phyloP scores from a whole-genome alignment of 2,888 invertebrate genomes.

The Microchrysa polita region DNA sequence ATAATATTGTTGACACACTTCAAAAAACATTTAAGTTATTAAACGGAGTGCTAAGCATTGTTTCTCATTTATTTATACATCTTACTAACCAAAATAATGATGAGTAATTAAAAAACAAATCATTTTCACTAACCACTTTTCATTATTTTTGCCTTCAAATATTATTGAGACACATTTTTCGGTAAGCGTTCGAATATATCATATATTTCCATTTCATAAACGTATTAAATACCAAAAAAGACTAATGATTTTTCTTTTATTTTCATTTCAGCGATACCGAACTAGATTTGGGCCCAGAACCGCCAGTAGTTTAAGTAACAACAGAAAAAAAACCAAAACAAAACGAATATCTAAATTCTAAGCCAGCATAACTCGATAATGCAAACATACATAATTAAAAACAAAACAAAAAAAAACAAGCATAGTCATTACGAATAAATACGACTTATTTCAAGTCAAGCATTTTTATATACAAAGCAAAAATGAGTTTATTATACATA shows the following conservation, averaged over 20 bases:
- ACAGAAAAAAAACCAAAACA: background rate
- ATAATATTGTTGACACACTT: too few species aligned
- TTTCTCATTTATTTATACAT: too few species aligned
- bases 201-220: slow-evolving; percentile 43
- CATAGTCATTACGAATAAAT: slow-evolving; percentile 44
- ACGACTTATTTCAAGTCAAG: slow-evolving; percentile 25
- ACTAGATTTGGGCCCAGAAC: slow-evolving; percentile 60
- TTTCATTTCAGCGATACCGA: slow-evolving; percentile 44
- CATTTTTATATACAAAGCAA: slow-evolving; percentile 32
- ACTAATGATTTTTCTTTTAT: slow-evolving; percentile 42
- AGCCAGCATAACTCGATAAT: slow-evolving; percentile 36
- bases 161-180: background rate
- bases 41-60: too few species aligned
- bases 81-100: too few species aligned
- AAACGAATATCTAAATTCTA: slow-evolving; percentile 37
- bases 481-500: background rate
- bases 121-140: too few species aligned
- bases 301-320: slow-evolving; percentile 62
- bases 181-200: slow-evolving; percentile 20
- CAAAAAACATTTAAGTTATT: too few species aligned
- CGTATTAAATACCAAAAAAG: too few species aligned
- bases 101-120: too few species aligned
- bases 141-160: background rate
- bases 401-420: too few species aligned
- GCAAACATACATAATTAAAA: slow-evolving; percentile 29